Evolutionary conservation across 92 coral and sea anemone genomes (phyloP), one percentile per base, ranked within the genome.

Genomic region (Isaurus tuberculatus): DNA sequence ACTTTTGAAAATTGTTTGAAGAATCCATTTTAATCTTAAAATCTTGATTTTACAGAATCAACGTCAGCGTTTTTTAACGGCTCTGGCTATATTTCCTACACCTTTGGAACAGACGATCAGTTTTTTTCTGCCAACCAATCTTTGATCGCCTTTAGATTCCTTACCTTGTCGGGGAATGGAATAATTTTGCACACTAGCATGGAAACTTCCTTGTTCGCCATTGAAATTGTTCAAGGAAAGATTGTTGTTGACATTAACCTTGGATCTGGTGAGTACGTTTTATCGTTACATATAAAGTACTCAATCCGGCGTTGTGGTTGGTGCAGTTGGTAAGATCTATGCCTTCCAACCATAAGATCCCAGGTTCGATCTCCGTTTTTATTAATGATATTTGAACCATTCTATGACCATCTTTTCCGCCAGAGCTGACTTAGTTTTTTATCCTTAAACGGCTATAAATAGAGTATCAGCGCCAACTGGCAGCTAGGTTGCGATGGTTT

Each of bases 11-110:
- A n/a, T n/a, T n/a, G n/a, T n/a, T n/a, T n/a, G n/a, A n/a, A n/a
- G n/a, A n/a, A n/a, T n/a, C n/a, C n/a, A n/a, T n/a, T n/a, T n/a
- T n/a, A n/a, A n/a, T n/a, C n/a, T n/a, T n/a, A n/a, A n/a, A n/a
- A n/a, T n/a, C n/a, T n/a, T n/a, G n/a, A 25, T 57, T 0, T 77
- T 77, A 65, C 75, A 93, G 97, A 87, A n/a, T 70, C 94, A 30
- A 33, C 92, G 9, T 91, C 97, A 9, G 65, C 80, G 5, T 88
- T 90, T 88, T 65, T 93, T 16, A 93, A 86, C 28, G 97, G 94
- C 20, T 80, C 86, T 17, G 92, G 94, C 11, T 93, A 91, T 40
- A 72, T 93, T 1, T 75, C 83, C 6, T 93, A 73, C 64, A 75
- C 82, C 78, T 83, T 91, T 78, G 92, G 90, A 34, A 73, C 36